These are phyloP conservation scores for Mixornis gularis DNA, from an alignment of 2,113 vertebrate genomes.

Conservation along the genomic window DNA sequence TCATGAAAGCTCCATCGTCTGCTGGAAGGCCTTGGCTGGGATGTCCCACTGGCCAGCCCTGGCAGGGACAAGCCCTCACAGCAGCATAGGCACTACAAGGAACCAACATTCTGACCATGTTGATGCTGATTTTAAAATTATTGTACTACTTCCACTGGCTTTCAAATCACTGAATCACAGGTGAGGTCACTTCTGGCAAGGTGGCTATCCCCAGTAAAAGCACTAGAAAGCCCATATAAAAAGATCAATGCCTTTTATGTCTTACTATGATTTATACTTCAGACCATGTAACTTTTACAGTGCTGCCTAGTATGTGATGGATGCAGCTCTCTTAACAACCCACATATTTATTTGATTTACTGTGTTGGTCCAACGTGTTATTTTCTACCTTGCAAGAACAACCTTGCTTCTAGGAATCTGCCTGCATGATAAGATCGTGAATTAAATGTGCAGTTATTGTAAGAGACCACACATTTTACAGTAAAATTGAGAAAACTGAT, in stretches of 20 bases:
- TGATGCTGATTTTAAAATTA: background rate
- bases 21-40: background rate
- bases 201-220: conserved; percentile 11
- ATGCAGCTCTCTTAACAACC: conserved; percentile 33
- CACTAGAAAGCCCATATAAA: conserved; percentile 14
- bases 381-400: conserved; percentile 35
- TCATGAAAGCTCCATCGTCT: rapidly evolving
- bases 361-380: background rate
- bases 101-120: background rate
- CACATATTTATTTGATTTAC: conserved; percentile 47
- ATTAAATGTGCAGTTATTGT: conserved; percentile 42
- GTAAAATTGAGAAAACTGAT: conserved; percentile 73
- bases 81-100: rapidly evolving
- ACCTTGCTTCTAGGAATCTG: conserved; percentile 13
- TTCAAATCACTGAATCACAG: background rate
- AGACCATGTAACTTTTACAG: conserved; percentile 40
- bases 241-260: conserved; percentile 28
- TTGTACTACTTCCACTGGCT: background rate
- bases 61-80: background rate
- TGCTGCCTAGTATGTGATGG: conserved; percentile 20
- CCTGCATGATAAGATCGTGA: conserved; percentile 14
- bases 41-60: rapidly evolving
- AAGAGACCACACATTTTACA: conserved; percentile 68
- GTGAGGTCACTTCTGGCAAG: conserved; percentile 25
- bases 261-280: conserved; percentile 31